Evolutionary conservation across 2,888 invertebrate species (phyloP), one percentile per base, ranked within the genome.

Genomic region (Doris montereyensis): DNA sequence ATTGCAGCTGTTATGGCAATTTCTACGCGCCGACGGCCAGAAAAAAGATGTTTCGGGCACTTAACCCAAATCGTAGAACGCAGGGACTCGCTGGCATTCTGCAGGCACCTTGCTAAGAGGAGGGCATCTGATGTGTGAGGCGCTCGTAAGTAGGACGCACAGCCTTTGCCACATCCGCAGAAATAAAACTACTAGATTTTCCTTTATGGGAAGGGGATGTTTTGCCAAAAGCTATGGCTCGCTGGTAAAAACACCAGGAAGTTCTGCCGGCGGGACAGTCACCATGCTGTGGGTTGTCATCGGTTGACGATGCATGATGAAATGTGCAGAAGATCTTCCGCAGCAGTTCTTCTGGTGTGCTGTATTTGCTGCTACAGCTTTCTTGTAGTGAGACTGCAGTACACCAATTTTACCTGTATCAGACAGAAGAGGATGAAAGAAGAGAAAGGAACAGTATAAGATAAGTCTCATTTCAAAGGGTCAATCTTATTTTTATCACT

Each of bases 201-300:
- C 28, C 28, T 5, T 21, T 17, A 57, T 57, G 57, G 24, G 26
- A 2, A 24, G 73, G 73, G 2, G 21, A 26, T 2, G 13, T 2
- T 2, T 8, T 4, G n/a, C 57, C 57, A 17, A 26, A 10, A 5
- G 75, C 75, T 8, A 30, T 4, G 3, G 60, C 62, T 5, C n/a
- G 2, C 21, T 75, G 4, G 24, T 32, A 75, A 8, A 58, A 75
- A 21, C 62, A 75, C 75, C 75, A 75, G 21, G 75, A 75, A 10
- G 13, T n/a, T 32, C 5, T 4, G 1, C 75, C 75, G 10, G 28
- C 62, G n/a, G 75, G 75, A 34, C 75, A 75, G 3, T 62, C 62
- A 1, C 57, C n/a, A 32, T 75, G 75, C 13, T 24, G 30, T 26
- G 75, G 62, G 1, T 32, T 75, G 5, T 58, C 34, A 41, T 75